Evolutionary conservation across 2,113 vertebrate species (phyloP).

Genomic region (Caloenas nicobarica): DNA sequence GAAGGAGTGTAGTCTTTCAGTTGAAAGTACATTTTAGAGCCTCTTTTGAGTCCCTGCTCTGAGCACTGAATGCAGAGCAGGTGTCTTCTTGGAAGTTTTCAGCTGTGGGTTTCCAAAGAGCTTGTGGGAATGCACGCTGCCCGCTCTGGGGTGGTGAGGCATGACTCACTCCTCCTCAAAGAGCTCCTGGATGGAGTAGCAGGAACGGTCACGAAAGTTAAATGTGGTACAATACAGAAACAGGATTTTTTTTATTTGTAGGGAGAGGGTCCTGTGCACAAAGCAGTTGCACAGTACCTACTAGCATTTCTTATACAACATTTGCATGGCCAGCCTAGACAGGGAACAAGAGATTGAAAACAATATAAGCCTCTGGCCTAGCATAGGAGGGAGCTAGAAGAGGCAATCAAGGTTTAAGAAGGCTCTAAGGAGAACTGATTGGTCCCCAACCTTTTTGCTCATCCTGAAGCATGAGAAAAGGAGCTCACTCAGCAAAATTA

Average conservation of each 20-base stretch:
- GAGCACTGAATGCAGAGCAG: neutral
- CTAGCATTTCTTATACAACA: neutral
- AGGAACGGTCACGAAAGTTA: neutral
- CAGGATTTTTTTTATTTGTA: too few relatives aligned
- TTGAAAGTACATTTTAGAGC: neutral
- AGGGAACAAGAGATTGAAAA: neutral
- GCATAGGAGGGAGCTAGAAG: neutral
- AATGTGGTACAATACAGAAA: neutral
- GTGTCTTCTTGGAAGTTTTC: neutral
- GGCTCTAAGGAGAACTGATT: neutral
- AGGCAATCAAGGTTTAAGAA: neutral
- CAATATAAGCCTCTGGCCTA: neutral
- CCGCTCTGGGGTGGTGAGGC: rapidly evolving
- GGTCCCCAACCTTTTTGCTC: neutral
- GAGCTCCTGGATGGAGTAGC: neutral
- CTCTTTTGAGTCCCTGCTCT: neutral
- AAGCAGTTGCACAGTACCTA: neutral
- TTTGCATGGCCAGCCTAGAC: neutral
- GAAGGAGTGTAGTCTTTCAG: neutral
- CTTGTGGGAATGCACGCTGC: neutral
- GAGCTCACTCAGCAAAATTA: neutral
- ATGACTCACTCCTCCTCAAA: neutral
- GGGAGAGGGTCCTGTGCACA: neutral
- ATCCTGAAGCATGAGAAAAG: neutral
- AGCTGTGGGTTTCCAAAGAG: neutral